These are phyloP conservation scores for Leptopilina clavipes DNA, from an alignment of 1,140 invertebrate genomes.

Conservation along the genomic window DNA sequence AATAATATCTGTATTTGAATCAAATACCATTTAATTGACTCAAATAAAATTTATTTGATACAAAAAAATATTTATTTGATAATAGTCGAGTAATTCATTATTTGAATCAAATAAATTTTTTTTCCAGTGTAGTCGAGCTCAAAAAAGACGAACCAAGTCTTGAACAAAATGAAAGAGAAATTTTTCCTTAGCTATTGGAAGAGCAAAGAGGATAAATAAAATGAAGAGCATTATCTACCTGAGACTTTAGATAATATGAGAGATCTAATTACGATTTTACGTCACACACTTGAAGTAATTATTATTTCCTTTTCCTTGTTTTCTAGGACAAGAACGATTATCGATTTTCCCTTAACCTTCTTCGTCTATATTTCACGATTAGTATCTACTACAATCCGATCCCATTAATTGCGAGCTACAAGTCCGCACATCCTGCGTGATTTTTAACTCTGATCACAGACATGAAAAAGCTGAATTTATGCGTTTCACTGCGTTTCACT, in stretches of 20 bases:
- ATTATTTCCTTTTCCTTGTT: constrained; percentile 5
- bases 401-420: constrained; percentile 30
- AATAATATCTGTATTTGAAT: no score
- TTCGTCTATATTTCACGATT: constrained; percentile 26
- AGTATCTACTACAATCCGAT: constrained; percentile 14
- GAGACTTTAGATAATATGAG: neutral
- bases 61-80: no score
- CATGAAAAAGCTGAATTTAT: constrained; percentile 21
- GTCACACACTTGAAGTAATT: neutral
- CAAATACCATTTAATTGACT: no score
- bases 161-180: neutral
- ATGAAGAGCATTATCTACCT: neutral
- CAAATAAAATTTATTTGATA: no score
- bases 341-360: constrained; percentile 11
- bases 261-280: constrained; percentile 12
- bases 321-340: constrained; percentile 9
- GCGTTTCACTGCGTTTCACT: constrained; percentile 13
- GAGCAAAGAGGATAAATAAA: neutral
- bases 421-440: constrained; percentile 29
- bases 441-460: constrained; percentile 7
- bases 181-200: neutral
- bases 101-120: no score
- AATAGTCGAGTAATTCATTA: no score
- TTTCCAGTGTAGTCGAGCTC: no score
- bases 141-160: no score